phyloP scores from a whole-genome alignment of 2,888 invertebrate species.

The Pherbina coryleti region DNA sequence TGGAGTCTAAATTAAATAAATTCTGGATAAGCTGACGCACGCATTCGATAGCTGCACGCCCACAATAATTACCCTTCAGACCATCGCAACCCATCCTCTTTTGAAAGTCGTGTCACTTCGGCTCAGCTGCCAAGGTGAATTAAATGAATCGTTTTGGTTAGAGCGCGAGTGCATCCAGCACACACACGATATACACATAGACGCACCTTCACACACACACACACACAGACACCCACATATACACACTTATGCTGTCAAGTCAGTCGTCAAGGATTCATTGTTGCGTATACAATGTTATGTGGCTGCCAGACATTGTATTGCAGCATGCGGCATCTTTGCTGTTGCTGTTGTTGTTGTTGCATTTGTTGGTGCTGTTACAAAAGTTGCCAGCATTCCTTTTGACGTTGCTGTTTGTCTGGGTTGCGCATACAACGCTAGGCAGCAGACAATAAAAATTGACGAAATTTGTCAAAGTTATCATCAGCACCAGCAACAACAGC shows the following conservation, averaged over 20 bases:
- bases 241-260: constrained; percentile 8
- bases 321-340: not conserved
- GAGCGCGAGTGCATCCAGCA: constrained; percentile 5
- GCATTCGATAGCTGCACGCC: not conserved
- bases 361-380: not conserved
- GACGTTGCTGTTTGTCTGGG: not conserved
- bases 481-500: constrained; percentile 7
- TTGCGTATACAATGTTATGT: constrained; percentile 1
- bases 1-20: not conserved
- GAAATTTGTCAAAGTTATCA: constrained; percentile 34
- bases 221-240: no score
- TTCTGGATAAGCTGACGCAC: not conserved
- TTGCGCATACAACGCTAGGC: not conserved
- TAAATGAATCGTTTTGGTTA: constrained; percentile 15
- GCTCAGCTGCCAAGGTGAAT: constrained; percentile 26
- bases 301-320: not conserved
- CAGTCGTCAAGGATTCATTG: constrained; percentile 29
- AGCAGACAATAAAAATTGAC: constrained; percentile 4
- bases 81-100: not conserved
- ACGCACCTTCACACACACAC: no score
- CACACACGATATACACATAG: no score
- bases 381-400: not conserved
- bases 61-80: not conserved
- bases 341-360: not conserved
- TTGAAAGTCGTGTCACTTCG: not conserved